Evolutionary conservation across 2,113 vertebrate genomes (phyloP), one percentile per base, ranked within the genome.

Genomic region (Paraplagusia blochii): DNA sequence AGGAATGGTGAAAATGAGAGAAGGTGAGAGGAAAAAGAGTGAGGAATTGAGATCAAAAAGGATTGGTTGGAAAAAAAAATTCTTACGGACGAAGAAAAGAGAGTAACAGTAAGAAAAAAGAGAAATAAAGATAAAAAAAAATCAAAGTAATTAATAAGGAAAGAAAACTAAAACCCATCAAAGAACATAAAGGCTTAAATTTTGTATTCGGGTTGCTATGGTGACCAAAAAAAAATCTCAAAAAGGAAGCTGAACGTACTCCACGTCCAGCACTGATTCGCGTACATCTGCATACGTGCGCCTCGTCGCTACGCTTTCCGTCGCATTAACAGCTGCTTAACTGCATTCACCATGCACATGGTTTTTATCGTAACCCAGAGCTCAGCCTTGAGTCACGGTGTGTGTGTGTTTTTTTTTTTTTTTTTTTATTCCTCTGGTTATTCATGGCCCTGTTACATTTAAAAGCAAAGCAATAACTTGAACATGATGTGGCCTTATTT

Each of bases 181-280:
- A 49, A 19, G 9, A 54, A 29, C 22, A 29, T 8, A 22, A 7
- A 62, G 71, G 59, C 69, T 86, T 59, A 5, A 64, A 77, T 82
- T 85, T 88, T 88, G 86, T 89, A 76, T 89, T 85, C 51, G 53
- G 73, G 90, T 90, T 85, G 84, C 87, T 76, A 88, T 89, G 75
- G 87, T 64, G 81, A 90, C 87, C 44, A 73, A 69, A 75, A 85
- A 66, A 72, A 80, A 85, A 88, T 81, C 84, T 87, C 72, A 29
- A 80, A 90, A 89, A 72, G 80, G 61, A 70, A 66, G 69, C 80
- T 86, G 80, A 85, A 76, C 69, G 53, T 65, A 64, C 67, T 82
- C 77, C 73, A 69, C 83, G 71, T 79, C 74, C 82, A 81, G 76
- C 69, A 79, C 67, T 57, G 66, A 74, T 76, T 72, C 84, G 60